Conservation (phyloP, 2,888 invertebrate genomes). For the Euplexia lucipara region DNA sequence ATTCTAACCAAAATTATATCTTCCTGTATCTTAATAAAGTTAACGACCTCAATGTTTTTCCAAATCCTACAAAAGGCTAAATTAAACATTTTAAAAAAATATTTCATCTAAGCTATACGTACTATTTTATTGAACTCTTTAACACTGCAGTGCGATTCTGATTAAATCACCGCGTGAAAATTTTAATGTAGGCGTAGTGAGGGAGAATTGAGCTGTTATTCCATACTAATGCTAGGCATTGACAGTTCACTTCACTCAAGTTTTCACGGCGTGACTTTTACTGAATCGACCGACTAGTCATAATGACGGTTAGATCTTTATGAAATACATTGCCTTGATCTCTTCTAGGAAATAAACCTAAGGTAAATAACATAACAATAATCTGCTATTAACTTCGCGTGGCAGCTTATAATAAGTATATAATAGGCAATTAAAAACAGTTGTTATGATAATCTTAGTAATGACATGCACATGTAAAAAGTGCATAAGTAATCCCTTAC, state of each 20-base stretch:
- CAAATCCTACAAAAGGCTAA: too few species aligned
- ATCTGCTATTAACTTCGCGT: conserved; percentile 16
- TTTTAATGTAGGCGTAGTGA: too few species aligned
- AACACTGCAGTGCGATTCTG: too few species aligned
- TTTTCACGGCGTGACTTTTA: too few species aligned
- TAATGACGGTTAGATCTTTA: neutral
- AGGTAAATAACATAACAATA: conserved; percentile 8
- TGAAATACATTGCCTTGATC: conserved; percentile 2
- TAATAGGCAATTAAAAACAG: conserved; percentile 23
- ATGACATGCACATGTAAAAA: too few species aligned
- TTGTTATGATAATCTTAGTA: conserved; percentile 24
- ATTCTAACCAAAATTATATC: neutral
- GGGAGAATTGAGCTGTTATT: too few species aligned
- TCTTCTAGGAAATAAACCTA: conserved; percentile 11
- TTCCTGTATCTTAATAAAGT: conserved; percentile 9
- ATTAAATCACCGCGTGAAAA: too few species aligned
- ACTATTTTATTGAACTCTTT: neutral
- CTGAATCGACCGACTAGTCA: too few species aligned
- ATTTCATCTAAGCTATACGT: neutral
- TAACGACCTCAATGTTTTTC: conserved; percentile 1
- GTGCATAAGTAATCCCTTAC: too few species aligned
- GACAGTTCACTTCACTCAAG: too few species aligned
- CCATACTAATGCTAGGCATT: too few species aligned
- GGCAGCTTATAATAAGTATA: conserved; percentile 17
- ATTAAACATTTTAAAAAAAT: too few species aligned